Evolutionary conservation across 2,888 invertebrate genomes (phyloP).

Genomic region (Metellina segmentata): DNA sequence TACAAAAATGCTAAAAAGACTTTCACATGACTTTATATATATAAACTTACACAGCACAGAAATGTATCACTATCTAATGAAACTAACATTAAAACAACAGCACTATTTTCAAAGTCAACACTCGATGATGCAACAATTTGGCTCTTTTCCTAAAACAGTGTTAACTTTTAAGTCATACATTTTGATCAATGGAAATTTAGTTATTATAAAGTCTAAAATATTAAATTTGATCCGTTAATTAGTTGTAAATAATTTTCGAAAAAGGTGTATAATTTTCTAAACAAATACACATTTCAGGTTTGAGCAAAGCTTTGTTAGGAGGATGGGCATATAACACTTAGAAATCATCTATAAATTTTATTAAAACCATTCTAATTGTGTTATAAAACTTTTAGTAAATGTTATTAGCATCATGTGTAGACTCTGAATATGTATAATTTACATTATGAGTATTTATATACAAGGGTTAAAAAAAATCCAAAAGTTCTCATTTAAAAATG

Average conservation of each 20-base stretch:
- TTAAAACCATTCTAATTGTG: neutral
- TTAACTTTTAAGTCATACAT: too few species aligned
- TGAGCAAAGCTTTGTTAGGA: neutral
- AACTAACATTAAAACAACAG: conserved; percentile 27
- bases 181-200: neutral
- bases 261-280: neutral
- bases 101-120: neutral
- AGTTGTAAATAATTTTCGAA: neutral
- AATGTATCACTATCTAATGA: neutral
- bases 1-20: conserved; percentile 49
- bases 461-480: neutral
- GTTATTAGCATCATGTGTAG: neutral
- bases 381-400: neutral
- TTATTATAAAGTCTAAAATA: neutral
- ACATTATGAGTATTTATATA: neutral
- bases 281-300: neutral
- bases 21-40: neutral
- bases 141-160: too few species aligned
- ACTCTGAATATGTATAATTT: neutral
- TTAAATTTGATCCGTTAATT: neutral
- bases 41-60: conserved; percentile 27
- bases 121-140: too few species aligned
- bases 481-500: neutral
- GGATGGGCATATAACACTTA: neutral
- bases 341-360: neutral